Base-by-base conservation (phyloP, 2,113 vertebrate species). In the Silurus glanis region DNA sequence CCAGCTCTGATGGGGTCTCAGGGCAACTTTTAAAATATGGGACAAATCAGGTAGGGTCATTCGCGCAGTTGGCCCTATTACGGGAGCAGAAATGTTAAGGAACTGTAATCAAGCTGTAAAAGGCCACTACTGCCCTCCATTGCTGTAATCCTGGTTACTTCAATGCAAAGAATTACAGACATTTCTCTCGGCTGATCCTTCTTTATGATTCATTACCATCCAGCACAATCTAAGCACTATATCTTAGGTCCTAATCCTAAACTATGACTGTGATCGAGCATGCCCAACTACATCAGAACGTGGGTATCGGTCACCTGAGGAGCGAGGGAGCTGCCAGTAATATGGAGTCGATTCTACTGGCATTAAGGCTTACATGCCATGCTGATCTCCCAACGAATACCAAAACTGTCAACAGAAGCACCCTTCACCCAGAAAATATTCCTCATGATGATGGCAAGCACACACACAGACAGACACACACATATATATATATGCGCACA, bases 391-490 rank as follows among this genome's bases (percentile, higher is more conserved):
- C 79, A 91, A 89, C 89, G 92, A 93, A 94, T 93, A 92, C 94
- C 91, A 92, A 91, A 92, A 89, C 87, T 94, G 92, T 95, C 93
- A 94, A 95, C 93, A 94, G 13, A 85, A 89, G 87, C 91, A 83
- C 88, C 85, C 88, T 92, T 89, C 91, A 91, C 85, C 93, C 76
- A 67, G 89, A 92, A 92, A 92, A 91, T 91, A 91, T 92, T 93
- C 92, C 93, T 91, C 78, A 66, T 13, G 47, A 80, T 49, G 23
- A 28, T 74, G 61, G 59, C 75, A 71, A 75, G 21, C 37, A 37
- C 37, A 37, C 37, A 37, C 37, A 37, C 37, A 71, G 74, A n/a
- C 56, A n/a, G 72, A 66, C 83, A 45, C 82, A 87, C 90, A 92
- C 87, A 51, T 62, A 28, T 45, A 23, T 58, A 55, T 62, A 55